Evolutionary conservation across 2,113 vertebrate genomes (phyloP), one percentile per base, ranked within the genome.

Genomic region (Catharus fuscescens): DNA sequence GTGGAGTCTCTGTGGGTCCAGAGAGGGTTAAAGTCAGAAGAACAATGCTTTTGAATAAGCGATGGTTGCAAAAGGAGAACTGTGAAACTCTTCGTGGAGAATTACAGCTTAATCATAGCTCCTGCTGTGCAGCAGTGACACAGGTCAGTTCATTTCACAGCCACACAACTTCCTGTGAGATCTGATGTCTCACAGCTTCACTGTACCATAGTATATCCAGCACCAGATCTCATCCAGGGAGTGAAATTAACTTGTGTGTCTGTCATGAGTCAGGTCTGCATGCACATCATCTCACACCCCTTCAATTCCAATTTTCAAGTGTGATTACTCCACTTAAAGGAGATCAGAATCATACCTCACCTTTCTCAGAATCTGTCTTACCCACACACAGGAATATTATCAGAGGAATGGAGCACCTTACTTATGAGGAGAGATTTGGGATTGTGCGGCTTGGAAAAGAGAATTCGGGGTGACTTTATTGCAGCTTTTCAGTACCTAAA

Each of bases 141-240:
- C 69, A 97, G 91, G 95, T 97, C 97, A 98, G 96, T 93, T 95
- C 69, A 95, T 96, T 97, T 97, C 96, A 93, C 94, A 94, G 80
- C 93, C 86, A 71, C 24, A 8, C 28, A 44, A 34, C 93, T 96
- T 95, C 77, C 92, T 90, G 2, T 94, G 78, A 97, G 62, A 94
- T 86, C 52, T 93, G 47, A 65, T 69, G 69, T 89, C 65, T 96
- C 72, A 72, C 81, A 93, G 92, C 78, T 94, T 87, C 5, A 3
- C 47, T 81, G 52, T 89, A 77, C 48, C 67, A 92, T 67, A 89
- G 38, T 80, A 89, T 47, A 83, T 80, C 32, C 89, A 70, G 67
- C 80, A 47, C 29, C 70, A 89, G n/a, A n/a, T 53, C 59, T 81
- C n/a, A 70, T 5, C 32, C 73, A 88, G 80, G 24, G 80, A 92